Conservation (phyloP, 2,797 vertebrate genomes). For the Lemur catta region DNA sequence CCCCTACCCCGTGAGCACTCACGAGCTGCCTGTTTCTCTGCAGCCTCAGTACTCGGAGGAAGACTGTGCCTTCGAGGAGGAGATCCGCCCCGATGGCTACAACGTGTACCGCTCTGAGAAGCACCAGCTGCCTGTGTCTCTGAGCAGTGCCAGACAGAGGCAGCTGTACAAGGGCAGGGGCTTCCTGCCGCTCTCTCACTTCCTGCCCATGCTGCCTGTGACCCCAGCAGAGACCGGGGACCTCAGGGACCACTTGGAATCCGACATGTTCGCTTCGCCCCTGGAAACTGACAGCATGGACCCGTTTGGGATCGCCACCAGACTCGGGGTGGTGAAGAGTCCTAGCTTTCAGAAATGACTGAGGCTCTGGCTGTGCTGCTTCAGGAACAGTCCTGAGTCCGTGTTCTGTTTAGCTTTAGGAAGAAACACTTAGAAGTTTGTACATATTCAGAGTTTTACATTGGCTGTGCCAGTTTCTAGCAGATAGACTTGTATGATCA, state of each 20-base stretch:
- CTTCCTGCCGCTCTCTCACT: conserved; percentile 88
- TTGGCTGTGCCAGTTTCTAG: neutral
- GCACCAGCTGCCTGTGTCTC: conserved; percentile 87
- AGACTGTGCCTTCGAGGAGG: conserved; percentile 93
- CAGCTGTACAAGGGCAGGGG: conserved; percentile 85
- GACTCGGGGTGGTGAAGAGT: conserved; percentile 87
- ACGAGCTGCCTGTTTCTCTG: neutral
- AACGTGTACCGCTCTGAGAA: conserved; percentile 90
- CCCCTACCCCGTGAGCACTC: neutral
- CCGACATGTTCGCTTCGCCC: conserved; percentile 62
- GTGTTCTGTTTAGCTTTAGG: conserved; percentile 49
- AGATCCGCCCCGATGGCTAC: conserved; percentile 91
- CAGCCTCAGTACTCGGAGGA: conserved; percentile 85
- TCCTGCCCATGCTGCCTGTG: conserved; percentile 90
- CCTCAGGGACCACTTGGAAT: conserved; percentile 45
- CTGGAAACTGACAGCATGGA: conserved; percentile 89
- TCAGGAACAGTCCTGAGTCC: neutral
- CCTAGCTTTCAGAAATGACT: conserved; percentile 92
- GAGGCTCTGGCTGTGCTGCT: rapidly evolving
- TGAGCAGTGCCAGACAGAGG: conserved; percentile 89
- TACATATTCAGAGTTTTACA: neutral
- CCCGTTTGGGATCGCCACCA: conserved; percentile 89
- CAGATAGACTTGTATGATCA: neutral
- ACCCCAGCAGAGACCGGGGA: conserved; percentile 57
- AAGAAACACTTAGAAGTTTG: conserved; percentile 34